These are phyloP conservation scores for Temnothorax ravouxi DNA, from an alignment of 2,888 invertebrate genomes.

Conservation along the genomic window DNA sequence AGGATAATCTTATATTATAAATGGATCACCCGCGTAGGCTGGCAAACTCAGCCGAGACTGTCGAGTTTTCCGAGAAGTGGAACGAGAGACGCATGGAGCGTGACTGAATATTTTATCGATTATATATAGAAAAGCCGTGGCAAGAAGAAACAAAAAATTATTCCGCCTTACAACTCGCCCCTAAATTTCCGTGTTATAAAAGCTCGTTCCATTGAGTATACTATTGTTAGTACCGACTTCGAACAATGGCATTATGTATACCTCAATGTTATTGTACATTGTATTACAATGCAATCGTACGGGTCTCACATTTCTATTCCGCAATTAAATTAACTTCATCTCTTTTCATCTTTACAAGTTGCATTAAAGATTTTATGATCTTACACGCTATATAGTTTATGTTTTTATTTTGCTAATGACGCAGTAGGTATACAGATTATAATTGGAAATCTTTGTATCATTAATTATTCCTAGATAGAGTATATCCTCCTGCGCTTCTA, in stretches of 20 bases:
- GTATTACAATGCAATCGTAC: conserved; percentile 2
- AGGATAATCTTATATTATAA: conserved; percentile 34
- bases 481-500: neutral
- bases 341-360: neutral
- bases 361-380: neutral
- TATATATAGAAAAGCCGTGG: conserved; percentile 42
- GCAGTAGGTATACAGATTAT: neutral
- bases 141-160: conserved; percentile 42
- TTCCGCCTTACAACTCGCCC: neutral
- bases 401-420: neutral
- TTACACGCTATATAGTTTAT: neutral
- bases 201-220: neutral
- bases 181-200: neutral
- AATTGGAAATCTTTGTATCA: neutral
- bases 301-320: neutral
- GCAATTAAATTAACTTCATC: neutral
- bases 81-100: conserved; percentile 16
- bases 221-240: neutral
- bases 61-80: conserved; percentile 46
- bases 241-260: neutral
- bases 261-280: neutral
- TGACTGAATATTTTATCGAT: conserved; percentile 68
- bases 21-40: neutral
- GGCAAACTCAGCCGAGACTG: conserved; percentile 16
- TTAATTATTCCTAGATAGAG: neutral